These are phyloP conservation scores for Ecliptopera silaceata DNA, from an alignment of 2,888 invertebrate species.

Conservation along the genomic window DNA sequence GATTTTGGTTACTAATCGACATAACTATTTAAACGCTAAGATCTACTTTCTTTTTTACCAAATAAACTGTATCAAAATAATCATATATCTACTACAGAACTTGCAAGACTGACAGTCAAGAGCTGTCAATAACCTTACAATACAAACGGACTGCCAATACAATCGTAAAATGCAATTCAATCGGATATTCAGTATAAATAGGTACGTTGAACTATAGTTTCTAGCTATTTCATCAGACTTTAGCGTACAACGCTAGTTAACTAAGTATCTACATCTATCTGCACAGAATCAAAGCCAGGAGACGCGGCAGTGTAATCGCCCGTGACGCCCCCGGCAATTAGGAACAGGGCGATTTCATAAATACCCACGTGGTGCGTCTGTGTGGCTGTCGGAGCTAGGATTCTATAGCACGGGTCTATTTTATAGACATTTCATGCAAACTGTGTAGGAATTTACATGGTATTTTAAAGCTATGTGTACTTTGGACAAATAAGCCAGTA, in stretches of 20 bases:
- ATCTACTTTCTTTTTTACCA: too few species aligned
- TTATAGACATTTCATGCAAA: not conserved
- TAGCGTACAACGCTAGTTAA: not conserved
- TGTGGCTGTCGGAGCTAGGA: not conserved
- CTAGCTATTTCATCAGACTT: not conserved
- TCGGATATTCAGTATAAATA: too few species aligned
- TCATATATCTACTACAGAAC: too few species aligned
- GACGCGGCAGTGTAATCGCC: constrained; percentile 40
- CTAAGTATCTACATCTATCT: not conserved
- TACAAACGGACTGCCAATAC: too few species aligned
- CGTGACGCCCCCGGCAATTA: constrained; percentile 39
- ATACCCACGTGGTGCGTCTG: constrained; percentile 1
- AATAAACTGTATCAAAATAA: too few species aligned
- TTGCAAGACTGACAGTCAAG: too few species aligned
- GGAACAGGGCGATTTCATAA: constrained; percentile 27
- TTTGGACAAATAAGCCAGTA: too few species aligned
- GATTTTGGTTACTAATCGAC: too few species aligned
- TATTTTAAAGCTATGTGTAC: too few species aligned
- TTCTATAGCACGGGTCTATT: not conserved
- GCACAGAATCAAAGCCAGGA: constrained; percentile 10
- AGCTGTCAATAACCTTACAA: too few species aligned
- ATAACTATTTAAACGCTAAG: too few species aligned
- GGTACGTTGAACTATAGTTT: not conserved
- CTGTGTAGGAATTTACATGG: not conserved
- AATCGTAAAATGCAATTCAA: too few species aligned